These are phyloP conservation scores for Centrocercus urophasianus DNA, from an alignment of 2,113 vertebrate genomes.

Conservation along the genomic window DNA sequence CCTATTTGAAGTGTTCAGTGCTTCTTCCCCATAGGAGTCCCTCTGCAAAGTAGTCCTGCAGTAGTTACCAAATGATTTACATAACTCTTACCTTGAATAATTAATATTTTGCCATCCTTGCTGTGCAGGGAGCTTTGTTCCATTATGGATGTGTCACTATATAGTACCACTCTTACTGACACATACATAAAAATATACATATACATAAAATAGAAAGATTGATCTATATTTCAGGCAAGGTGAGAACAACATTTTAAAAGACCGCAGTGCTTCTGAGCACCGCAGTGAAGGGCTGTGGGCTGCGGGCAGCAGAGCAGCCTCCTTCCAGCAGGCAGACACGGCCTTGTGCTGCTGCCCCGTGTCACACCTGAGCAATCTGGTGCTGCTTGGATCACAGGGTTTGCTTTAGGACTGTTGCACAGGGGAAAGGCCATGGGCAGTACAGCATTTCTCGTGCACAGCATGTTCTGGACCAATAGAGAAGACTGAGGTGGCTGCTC, in stretches of 20 bases:
- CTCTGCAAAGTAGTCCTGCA: not conserved
- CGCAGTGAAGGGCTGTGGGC: not conserved
- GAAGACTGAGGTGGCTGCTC: not conserved
- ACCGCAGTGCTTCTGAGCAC: not conserved
- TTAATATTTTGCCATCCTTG: conserved; percentile 76
- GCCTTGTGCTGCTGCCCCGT: rapidly evolving
- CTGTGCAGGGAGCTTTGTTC: conserved; percentile 62
- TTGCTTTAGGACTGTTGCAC: not conserved
- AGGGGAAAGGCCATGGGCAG: not conserved
- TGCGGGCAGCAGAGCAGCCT: not conserved
- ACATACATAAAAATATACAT: too few species aligned
- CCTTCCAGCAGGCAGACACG: not conserved
- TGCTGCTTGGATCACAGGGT: not conserved
- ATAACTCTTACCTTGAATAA: conserved; percentile 73
- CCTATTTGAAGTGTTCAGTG: rapidly evolving
- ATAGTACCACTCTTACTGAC: not conserved
- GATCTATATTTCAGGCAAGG: not conserved
- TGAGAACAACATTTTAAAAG: not conserved
- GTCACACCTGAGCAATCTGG: not conserved
- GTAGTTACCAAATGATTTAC: conserved; percentile 63
- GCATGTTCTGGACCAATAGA: not conserved
- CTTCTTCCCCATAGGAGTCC: not conserved
- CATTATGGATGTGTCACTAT: conserved; percentile 34
- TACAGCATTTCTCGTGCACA: not conserved
- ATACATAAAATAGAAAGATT: not conserved